Conservation (phyloP, 92 coral and sea anemone species). For the Bergia puertoricense region DNA sequence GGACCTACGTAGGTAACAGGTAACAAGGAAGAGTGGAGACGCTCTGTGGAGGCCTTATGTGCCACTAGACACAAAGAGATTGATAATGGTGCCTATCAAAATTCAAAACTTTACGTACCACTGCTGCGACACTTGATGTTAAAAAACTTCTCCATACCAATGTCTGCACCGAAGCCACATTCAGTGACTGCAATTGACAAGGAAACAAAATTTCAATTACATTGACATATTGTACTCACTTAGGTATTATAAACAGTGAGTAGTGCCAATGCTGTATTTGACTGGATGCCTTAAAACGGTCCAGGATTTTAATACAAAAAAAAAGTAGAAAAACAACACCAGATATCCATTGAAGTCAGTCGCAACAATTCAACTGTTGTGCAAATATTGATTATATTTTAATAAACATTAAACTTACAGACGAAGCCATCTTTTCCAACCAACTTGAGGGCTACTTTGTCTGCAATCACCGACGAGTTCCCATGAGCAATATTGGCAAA, state of each 20-base stretch:
- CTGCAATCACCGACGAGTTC: constrained; percentile 95
- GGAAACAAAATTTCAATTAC: neutral
- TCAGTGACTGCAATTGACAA: constrained; percentile 78
- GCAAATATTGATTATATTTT: neutral
- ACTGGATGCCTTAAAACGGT: no score
- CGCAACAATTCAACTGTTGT: neutral
- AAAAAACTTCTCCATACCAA: constrained; percentile 99
- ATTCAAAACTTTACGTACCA: constrained; percentile 56
- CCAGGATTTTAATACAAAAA: neutral
- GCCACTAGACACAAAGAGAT: no score
- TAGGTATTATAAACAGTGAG: neutral
- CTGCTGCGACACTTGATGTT: constrained; percentile 97
- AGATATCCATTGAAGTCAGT: neutral
- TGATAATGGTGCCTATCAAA: neutral
- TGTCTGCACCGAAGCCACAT: constrained; percentile 98
- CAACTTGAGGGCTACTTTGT: constrained; percentile 89
- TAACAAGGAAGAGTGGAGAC: no score
- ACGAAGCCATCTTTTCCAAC: constrained; percentile 98
- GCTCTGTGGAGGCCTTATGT: no score
- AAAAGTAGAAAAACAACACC: neutral
- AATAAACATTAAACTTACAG: constrained; percentile 65
- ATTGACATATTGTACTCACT: neutral
- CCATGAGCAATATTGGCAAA: constrained; percentile 99
- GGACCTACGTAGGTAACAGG: no score
- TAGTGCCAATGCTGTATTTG: no score